Evolutionary conservation across 2,888 invertebrate species (phyloP), one percentile per base, ranked within the genome.

Genomic region (Dilophus febrilis): DNA sequence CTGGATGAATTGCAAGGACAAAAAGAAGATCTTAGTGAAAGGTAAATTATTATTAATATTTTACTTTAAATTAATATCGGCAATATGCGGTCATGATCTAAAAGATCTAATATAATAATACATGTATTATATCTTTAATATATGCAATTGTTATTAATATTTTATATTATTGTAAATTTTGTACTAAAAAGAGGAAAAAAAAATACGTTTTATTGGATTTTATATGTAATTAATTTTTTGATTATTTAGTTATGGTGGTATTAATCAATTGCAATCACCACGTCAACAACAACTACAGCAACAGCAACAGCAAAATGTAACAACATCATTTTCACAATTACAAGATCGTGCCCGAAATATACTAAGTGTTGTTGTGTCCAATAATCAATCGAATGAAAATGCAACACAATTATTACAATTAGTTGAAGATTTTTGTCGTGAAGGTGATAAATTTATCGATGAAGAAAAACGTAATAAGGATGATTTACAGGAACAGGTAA

Each of bases 401-500:
- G 57, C 61, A 13, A 51, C 62, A 8, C 51, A 62, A 26, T 46
- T 71, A 39, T 46, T 72, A 33, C 69, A 72, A 47, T 54, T 77
- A 43, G 67, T 77, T 38, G 77, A 77, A 48, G 74, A 75, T 48
- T 60, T 76, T 31, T 71, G 69, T 44, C 59, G 66, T 40, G 68
- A 71, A 52, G 67, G 65, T 47, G 68, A 72, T 49, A 68, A 67
- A 44, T 68, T 79, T 42, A 58, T 74, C 11, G 82, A 83, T 40
- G 69, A 68, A 26, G 66, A 74, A 30, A 72, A 68, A 47, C 68
- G 64, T 37, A 82, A 83, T 48, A 66, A 71, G 18, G 77, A 78
- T 46, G 85, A 85, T 55, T 59, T 84, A 45, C 71, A 74, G 35
- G 72, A 76, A 43, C 84, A 85, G 76, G 84, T 84, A 54, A 61